phyloP scores from a whole-genome alignment of 2,113 vertebrate genomes.

The Ciconia maguari region DNA sequence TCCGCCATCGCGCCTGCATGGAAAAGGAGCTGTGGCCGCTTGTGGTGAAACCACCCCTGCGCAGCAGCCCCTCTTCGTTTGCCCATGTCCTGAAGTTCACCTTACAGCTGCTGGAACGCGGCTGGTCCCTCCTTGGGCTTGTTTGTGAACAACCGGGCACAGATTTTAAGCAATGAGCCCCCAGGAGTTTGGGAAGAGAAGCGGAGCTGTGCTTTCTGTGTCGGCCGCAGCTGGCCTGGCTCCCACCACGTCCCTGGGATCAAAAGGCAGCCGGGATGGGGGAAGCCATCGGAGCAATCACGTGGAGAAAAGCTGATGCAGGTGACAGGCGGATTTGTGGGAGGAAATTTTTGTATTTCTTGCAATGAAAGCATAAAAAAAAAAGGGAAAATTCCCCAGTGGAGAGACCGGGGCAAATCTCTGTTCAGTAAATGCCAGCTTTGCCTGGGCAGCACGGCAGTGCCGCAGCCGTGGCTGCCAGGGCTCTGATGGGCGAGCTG shows the following conservation, averaged over 20 bases:
- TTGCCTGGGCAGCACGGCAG: background rate
- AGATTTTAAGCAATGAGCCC: background rate
- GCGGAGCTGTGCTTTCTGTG: background rate
- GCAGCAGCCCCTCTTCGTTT: background rate
- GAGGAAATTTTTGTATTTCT: background rate
- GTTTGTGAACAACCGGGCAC: background rate
- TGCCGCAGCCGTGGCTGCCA: background rate
- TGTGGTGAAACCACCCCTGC: background rate
- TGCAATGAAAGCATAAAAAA: background rate
- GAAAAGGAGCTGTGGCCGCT: background rate
- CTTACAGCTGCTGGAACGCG: background rate
- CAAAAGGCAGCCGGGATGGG: background rate
- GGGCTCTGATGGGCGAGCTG: background rate
- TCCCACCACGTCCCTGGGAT: fast-evolving
- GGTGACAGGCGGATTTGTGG: background rate
- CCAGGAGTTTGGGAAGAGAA: background rate
- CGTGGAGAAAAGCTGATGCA: background rate
- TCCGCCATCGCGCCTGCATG: fast-evolving
- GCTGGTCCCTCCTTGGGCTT: background rate
- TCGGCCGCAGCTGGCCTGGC: background rate
- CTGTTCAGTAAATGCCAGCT: background rate
- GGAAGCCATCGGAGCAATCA: fast-evolving
- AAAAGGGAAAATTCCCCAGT: background rate
- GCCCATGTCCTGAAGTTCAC: background rate
- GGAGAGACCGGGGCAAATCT: background rate